phyloP scores from a whole-genome alignment of 2,113 vertebrate genomes.

The Rostratula benghalensis region DNA sequence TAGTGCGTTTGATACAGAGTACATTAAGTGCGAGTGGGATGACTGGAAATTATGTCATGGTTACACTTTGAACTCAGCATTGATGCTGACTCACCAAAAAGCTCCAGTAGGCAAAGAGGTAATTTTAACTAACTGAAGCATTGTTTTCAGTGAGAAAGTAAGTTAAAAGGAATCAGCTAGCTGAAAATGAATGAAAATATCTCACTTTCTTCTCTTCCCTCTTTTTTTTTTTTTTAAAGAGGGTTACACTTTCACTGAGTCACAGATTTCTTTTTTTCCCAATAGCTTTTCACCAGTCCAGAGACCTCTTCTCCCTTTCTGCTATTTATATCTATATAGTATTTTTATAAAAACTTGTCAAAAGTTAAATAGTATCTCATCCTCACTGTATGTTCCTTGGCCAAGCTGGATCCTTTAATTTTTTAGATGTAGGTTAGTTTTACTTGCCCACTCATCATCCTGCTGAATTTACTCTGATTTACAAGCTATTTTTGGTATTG shows the following conservation, averaged over 20 bases:
- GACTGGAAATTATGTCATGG: neutral
- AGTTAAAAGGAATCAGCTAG: neutral
- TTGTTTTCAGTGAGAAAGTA: neutral
- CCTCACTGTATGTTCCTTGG: neutral
- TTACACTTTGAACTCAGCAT: neutral
- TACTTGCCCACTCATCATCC: neutral
- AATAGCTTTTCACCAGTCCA: neutral
- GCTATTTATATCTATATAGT: neutral
- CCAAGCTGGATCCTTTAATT: neutral
- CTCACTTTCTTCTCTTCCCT: no score
- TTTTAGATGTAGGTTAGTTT: neutral
- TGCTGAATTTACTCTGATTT: neutral
- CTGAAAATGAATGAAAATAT: neutral
- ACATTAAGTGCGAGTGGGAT: neutral
- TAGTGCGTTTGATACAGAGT: fast-evolving
- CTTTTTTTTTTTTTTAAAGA: no score
- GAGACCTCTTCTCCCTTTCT: neutral
- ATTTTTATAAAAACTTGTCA: neutral
- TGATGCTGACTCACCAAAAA: neutral
- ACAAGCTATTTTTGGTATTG: neutral
- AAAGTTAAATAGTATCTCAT: neutral
- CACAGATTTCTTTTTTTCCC: neutral
- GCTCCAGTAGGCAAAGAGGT: neutral
- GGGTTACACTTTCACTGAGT: neutral
- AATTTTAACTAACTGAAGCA: neutral